Percentiles rank a stretch among this genome's conserved stretches.
phyloP scores from a whole-genome alignment of 2,888 invertebrate species.

The Pristionchus exspectatus region DNA sequence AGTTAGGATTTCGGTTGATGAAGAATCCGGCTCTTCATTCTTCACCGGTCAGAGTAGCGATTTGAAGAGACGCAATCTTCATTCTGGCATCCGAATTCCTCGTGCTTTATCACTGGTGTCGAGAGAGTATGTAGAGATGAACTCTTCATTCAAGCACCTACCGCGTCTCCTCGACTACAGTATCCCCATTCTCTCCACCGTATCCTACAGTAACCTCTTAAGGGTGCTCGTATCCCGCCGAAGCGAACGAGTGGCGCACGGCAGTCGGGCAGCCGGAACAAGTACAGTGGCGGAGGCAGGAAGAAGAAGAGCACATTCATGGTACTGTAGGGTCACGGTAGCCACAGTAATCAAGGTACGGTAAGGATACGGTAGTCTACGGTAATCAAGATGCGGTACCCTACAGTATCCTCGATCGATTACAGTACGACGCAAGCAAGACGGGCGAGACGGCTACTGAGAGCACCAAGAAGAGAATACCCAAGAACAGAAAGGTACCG shows the following conservation, averaged over 20 bases:
- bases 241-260: not conserved
- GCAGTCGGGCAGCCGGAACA: not conserved
- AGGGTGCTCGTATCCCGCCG: not conserved
- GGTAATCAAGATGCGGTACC: too few species aligned
- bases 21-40: not conserved
- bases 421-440: not conserved
- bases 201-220: not conserved
- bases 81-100: too few species aligned
- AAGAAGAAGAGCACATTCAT: not conserved
- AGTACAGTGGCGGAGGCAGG: not conserved
- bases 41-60: too few species aligned
- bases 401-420: not conserved
- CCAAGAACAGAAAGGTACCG: not conserved
- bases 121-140: too few species aligned
- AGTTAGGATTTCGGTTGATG: not conserved
- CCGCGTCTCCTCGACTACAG: not conserved
- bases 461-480: constrained; percentile 35
- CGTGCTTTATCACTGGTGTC: too few species aligned
- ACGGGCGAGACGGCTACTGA: not conserved
- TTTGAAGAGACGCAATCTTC: too few species aligned
- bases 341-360: not conserved
- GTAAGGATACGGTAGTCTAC: not conserved
- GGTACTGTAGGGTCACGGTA: not conserved
- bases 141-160: too few species aligned
- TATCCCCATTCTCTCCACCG: not conserved